phyloP scores from a whole-genome alignment of 2,888 invertebrate species.

The Plebejus argus region DNA sequence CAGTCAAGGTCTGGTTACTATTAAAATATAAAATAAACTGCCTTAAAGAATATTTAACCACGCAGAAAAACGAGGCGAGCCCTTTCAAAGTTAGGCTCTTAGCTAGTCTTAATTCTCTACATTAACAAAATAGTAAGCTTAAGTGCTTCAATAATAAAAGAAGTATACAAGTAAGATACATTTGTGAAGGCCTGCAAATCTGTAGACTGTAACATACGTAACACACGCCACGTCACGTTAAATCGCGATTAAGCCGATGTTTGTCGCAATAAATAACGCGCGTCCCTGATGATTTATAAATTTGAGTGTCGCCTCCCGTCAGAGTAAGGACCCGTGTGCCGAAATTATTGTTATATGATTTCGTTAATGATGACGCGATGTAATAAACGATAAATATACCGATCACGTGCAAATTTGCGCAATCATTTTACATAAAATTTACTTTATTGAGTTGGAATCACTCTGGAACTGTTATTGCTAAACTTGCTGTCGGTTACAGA shows the following conservation, averaged over 20 bases:
- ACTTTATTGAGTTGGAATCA: background rate
- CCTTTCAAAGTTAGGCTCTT: no score
- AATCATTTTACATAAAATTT: background rate
- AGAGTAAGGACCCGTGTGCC: conserved; percentile 14
- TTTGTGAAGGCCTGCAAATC: no score
- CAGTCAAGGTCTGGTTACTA: no score
- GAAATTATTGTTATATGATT: background rate
- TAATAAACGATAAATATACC: background rate
- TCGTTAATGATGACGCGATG: background rate
- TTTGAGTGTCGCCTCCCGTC: conserved; percentile 32
- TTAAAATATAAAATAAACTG: no score
- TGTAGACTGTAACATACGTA: no score
- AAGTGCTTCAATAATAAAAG: no score
- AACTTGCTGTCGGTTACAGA: no score
- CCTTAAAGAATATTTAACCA: no score
- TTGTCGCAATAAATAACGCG: conserved; percentile 41
- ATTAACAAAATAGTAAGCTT: no score
- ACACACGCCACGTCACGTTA: conserved; percentile 28
- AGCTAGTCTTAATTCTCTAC: no score
- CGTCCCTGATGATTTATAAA: conserved; percentile 42
- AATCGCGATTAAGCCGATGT: conserved; percentile 40
- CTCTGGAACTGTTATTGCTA: background rate
- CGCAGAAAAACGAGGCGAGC: no score
- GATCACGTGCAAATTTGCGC: background rate
- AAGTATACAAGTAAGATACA: no score